Base-by-base conservation (phyloP, 2,797 vertebrate genomes). In the Crax fasciolata region DNA sequence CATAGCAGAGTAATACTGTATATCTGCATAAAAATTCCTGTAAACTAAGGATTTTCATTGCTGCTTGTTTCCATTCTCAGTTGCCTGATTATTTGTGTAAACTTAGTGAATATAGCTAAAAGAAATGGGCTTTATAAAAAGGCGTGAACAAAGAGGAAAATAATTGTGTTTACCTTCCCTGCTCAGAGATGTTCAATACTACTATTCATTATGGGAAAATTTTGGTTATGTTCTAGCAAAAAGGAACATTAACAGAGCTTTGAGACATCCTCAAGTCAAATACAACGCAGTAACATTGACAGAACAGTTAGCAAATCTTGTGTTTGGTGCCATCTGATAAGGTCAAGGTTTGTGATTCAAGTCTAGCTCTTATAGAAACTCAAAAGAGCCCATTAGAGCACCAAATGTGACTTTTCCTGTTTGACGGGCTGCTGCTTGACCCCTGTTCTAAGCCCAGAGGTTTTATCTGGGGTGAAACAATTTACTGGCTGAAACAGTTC, bases 251-350 rank as follows among this genome's bases (percentile, higher is more conserved):
- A 80, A 63, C 21, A 71, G 74, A 82, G 11, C 6, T 87, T 80
- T 92, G 76, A 82, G 52, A 79, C 43, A 23, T 14, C 41, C 67
- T 58, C 86, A 52, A 84, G 52, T 77, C 78, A 88, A 95, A 74
- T 68, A 20, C 24, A 94, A 58, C 24, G 76, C 72, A 85, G 58
- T 52, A 66, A 38, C 48, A 43, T 30, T 74, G 51, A 51, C 54
- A 72, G 58, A 21, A 83, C 39, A 28, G 68, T 84, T 79, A 66
- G 30, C 39, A 66, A 75, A 10, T 90, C 75, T 87, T 75, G 25
- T 87, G 59, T 48, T 89, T 92, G 48, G 14, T 83, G 74, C 58
- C 38, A 51, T 89, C 73, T 95, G 84, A 84, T 93, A 77, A 86
- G 83, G 48, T 86, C 94, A 84, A 73, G 51, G 17, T 51, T 57